Percentiles rank a stretch among this genome's conserved stretches.
These are phyloP conservation scores for Tortrix viridana DNA, from an alignment of 2,888 invertebrate species.

Conservation along the genomic window DNA sequence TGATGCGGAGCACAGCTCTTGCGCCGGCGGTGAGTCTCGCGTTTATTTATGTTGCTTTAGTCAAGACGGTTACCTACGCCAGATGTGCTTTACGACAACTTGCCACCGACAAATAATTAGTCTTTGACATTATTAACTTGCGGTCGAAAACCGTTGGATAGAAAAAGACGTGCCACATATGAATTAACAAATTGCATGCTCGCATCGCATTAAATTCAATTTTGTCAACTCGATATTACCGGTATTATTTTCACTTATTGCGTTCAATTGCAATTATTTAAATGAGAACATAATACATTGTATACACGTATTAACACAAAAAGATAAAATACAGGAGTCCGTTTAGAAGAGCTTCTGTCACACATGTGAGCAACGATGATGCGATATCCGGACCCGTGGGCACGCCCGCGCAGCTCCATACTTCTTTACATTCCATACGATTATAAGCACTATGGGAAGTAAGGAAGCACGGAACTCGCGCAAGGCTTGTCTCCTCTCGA, in stretches of 20 bases:
- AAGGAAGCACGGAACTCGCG: conserved; percentile 97
- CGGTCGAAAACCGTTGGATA: neutral
- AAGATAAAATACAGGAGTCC: conserved; percentile 48
- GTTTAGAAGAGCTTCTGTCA: conserved; percentile 50
- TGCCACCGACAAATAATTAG: conserved; percentile 67
- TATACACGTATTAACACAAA: conserved; percentile 44
- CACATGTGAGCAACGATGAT: conserved; percentile 56
- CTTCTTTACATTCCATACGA: conserved; percentile 99
- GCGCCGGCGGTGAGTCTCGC: conserved; percentile 62
- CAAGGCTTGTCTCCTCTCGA: conserved; percentile 67
- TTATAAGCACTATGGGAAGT: conserved; percentile 95
- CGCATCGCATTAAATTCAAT: neutral
- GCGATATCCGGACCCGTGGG: conserved; percentile 60
- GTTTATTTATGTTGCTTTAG: conserved; percentile 81
- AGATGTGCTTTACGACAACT: conserved; percentile 81
- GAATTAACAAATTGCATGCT: neutral
- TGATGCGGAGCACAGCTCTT: conserved; percentile 40
- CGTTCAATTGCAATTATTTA: conserved; percentile 9
- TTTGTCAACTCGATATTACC: neutral
- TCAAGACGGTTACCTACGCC: conserved; percentile 77
- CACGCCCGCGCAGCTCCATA: conserved; percentile 90
- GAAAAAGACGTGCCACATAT: neutral
- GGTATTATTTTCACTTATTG: conserved; percentile 16
- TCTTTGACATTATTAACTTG: conserved; percentile 20
- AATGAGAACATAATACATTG: conserved; percentile 14